A percentile compares a stretch with the other conserved stretches of the same genome.
Conservation (phyloP, 2,888 invertebrate genomes). For the Serripes groenlandicus region DNA sequence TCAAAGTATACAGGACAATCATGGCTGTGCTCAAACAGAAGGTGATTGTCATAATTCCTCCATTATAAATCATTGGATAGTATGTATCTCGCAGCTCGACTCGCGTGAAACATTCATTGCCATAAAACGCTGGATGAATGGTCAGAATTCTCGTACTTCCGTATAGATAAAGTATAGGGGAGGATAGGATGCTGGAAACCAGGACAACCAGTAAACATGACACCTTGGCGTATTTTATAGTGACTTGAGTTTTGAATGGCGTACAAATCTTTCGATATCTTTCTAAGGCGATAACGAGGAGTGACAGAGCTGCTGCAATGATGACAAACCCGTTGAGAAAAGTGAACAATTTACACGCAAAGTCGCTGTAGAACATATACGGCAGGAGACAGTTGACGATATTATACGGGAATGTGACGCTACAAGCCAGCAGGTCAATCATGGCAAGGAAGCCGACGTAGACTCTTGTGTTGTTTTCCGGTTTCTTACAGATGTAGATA, state of each 20-base stretch:
- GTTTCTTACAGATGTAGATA: slow-evolving; percentile 19
- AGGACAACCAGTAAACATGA: slow-evolving; percentile 1
- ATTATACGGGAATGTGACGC: neutral
- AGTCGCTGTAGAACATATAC: slow-evolving; percentile 9
- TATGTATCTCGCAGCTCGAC: neutral
- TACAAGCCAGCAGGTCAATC: slow-evolving; percentile 1
- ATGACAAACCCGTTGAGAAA: neutral
- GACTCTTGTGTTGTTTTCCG: slow-evolving; percentile 10
- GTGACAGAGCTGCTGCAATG: neutral
- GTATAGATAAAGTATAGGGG: neutral
- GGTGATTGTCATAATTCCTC: neutral
- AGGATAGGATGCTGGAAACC: neutral
- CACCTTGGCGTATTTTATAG: slow-evolving; percentile 13
- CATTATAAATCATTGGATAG: neutral
- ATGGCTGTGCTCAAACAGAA: neutral
- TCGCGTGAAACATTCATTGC: slow-evolving; percentile 7
- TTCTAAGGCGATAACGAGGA: slow-evolving; percentile 5
- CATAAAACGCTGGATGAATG: neutral
- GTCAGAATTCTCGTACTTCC: slow-evolving; percentile 11
- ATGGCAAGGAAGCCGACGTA: slow-evolving; percentile 15
- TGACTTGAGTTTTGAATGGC: slow-evolving; percentile 16
- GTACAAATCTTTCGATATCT: slow-evolving; percentile 17
- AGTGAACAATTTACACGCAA: slow-evolving; percentile 6
- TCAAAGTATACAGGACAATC: neutral
- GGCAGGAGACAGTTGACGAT: slow-evolving; percentile 10